Conservation (phyloP, 2,797 vertebrate genomes). For the Tokudaia tokunoshimensis region DNA sequence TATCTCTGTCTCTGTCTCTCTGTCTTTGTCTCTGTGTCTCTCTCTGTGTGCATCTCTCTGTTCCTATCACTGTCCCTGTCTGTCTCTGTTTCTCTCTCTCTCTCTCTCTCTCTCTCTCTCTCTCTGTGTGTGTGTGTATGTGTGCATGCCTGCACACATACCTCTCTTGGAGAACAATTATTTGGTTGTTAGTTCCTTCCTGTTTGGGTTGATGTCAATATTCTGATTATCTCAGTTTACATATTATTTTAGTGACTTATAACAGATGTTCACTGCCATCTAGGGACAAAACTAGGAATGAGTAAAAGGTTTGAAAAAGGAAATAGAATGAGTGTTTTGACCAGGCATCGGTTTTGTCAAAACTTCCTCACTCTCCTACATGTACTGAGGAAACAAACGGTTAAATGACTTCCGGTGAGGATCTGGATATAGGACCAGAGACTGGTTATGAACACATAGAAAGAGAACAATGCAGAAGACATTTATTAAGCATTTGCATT, state of each 20-base stretch:
- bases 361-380: not conserved
- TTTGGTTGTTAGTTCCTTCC: not conserved
- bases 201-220: not conserved
- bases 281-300: not conserved
- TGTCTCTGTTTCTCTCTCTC: too few species aligned
- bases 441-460: not conserved
- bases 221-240: not conserved
- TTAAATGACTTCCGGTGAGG: not conserved
- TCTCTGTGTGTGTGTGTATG: not conserved
- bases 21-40: not conserved
- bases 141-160: too few species aligned
- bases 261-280: not conserved
- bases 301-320: not conserved
- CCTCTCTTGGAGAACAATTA: not conserved
- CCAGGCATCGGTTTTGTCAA: not conserved
- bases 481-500: not conserved
- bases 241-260: not conserved
- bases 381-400: not conserved
- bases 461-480: slow-evolving; percentile 3
- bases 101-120: too few species aligned
- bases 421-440: not conserved
- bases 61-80: too few species aligned
- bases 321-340: not conserved
- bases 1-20: not conserved
- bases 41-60: not conserved